phyloP scores from a whole-genome alignment of 2,888 invertebrate genomes.

The Ectemnius lituratus region DNA sequence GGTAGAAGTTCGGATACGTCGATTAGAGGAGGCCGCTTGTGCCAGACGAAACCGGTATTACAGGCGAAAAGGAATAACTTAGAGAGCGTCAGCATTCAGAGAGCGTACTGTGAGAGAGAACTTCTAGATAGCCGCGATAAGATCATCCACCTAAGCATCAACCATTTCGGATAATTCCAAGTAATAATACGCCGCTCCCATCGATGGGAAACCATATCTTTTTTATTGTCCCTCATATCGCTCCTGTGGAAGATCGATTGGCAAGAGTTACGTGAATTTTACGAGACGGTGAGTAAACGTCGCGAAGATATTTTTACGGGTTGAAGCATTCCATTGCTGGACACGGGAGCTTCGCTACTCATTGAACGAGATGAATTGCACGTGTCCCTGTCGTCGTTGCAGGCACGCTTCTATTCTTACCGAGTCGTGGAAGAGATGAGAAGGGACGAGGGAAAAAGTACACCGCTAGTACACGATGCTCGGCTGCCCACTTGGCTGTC shows the following conservation, averaged over 20 bases:
- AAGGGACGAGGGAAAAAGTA: conserved; percentile 44
- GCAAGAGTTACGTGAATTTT: conserved; percentile 18
- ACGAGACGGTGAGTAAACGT: conserved; percentile 14
- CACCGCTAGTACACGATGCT: not conserved
- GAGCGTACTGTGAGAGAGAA: too few relatives aligned
- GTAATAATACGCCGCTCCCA: too few relatives aligned
- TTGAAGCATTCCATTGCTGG: not conserved
- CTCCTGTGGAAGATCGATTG: too few relatives aligned
- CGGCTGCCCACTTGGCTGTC: conserved; percentile 44
- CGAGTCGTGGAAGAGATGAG: conserved; percentile 43
- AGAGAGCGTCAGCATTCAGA: too few relatives aligned
- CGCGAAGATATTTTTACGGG: conserved; percentile 15
- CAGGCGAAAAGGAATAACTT: conserved; percentile 14
- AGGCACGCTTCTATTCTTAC: conserved; percentile 46
- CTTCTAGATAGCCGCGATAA: too few relatives aligned
- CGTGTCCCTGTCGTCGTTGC: conserved; percentile 31
- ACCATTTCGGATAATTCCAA: too few relatives aligned
- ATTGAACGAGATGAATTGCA: conserved; percentile 51
- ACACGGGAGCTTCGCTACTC: not conserved
- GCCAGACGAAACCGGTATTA: conserved; percentile 43
- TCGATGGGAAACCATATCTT: too few relatives aligned
- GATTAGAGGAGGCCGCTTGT: conserved; percentile 24
- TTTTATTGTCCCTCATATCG: too few relatives aligned
- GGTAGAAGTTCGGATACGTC: conserved; percentile 15
- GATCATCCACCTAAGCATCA: too few relatives aligned